Evolutionary conservation across 1,140 invertebrate genomes (phyloP).

Genomic region (Cephus cinctus): DNA sequence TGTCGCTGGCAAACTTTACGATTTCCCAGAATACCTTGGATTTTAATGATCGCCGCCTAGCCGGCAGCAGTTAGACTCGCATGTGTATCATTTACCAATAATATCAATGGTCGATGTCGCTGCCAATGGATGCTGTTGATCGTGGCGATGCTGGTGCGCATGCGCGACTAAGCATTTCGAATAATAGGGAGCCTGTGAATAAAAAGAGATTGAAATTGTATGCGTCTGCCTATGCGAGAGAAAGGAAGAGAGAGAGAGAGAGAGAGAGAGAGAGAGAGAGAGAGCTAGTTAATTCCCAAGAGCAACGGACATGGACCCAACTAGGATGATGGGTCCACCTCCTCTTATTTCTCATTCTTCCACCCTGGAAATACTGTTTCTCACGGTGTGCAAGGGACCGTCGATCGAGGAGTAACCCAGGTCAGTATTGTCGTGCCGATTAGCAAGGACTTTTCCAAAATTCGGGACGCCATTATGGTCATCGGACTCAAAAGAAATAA

Average conservation of each 20-base stretch:
- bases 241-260: no score
- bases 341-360: conserved; percentile 5
- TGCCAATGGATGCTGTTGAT: no score
- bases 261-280: no score
- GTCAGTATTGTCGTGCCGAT: not conserved
- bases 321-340: no score
- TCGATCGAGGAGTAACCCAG: conserved; percentile 29
- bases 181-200: no score
- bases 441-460: not conserved
- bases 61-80: conserved; percentile 10
- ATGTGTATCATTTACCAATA: not conserved
- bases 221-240: no score
- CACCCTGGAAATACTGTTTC: conserved; percentile 31
- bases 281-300: no score
- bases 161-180: conserved; percentile 21
- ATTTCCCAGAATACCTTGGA: conserved; percentile 17
- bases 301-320: no score
- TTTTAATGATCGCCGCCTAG: conserved; percentile 9
- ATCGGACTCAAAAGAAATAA: no score
- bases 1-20: conserved; percentile 21
- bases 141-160: no score
- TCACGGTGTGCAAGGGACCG: conserved; percentile 39
- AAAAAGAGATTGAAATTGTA: no score
- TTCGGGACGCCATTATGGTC: no score
- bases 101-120: conserved; percentile 25